Base-by-base conservation (phyloP, 2,113 vertebrate genomes). In the Noctilio leporinus region DNA sequence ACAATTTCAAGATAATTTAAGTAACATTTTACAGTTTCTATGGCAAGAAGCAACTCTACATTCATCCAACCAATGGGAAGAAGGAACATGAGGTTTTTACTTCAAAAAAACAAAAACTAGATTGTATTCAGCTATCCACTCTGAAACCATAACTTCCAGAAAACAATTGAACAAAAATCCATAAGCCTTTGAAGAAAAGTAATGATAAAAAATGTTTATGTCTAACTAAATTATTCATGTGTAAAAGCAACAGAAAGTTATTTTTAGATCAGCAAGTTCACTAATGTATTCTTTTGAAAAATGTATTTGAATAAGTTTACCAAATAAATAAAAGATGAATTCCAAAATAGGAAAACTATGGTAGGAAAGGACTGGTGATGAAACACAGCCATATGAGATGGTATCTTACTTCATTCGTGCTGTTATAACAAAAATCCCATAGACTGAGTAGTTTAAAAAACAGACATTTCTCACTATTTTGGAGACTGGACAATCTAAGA, bases 271-370 rank as follows among this genome's bases (percentile, higher is more conserved):
- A 93, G n/a, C 17, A 87, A 43, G 38, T 14, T 81, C 51, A 87
- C 24, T 84, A 67, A 88, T n/a, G 24, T 91, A 64, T 9, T 30
- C 51, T 91, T 40, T 83, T 69, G 7, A 24, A 69, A 87, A 65
- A 87, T 83, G 2, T 6, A 5, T 51, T 95, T 82, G 20, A 94
- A 55, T 78, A 87, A 72, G 7, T 83, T 93, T 64, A 72, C 20
- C 55, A 87, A 90, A 78, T 92, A 86, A 85, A 87, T 53, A 77
- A 85, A 92, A 40, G 15, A 43, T 43, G 17, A 93, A 91, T 85
- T 95, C 9, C 15, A 84, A 40, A 84, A 75, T 78, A 78, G 15
- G 47, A 78, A 82, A 89, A 15, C 91, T 33, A 14, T 40, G 35
- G 30, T 69, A 77, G 24, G 49, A 72, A 91, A 75, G 24, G 38